phyloP scores from a whole-genome alignment of 1,140 invertebrate genomes.

The Zaprionus ghesquierei region DNA sequence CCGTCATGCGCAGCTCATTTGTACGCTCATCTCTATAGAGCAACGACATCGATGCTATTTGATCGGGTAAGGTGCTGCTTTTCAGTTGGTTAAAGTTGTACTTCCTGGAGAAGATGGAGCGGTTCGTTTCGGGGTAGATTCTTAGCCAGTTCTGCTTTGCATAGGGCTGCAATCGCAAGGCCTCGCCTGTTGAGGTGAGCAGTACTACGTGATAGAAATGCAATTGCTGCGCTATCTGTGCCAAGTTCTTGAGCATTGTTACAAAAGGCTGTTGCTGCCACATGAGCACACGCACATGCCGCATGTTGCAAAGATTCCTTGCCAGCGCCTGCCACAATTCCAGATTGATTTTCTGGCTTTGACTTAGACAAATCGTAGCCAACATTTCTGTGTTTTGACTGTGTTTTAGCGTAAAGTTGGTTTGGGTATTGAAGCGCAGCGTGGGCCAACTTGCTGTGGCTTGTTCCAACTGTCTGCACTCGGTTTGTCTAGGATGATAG shows the following conservation, averaged over 20 bases:
- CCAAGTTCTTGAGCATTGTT: background rate
- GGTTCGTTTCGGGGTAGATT: background rate
- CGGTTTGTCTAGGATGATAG: slow-evolving; percentile 13
- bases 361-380: slow-evolving; percentile 34
- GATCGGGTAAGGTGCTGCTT: slow-evolving; percentile 50
- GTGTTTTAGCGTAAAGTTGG: slow-evolving; percentile 20
- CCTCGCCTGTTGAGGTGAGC: background rate
- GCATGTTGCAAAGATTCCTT: slow-evolving; percentile 52
- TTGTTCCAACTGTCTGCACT: background rate
- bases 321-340: slow-evolving; percentile 55
- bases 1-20: slow-evolving; percentile 1
- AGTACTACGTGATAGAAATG: slow-evolving; percentile 41
- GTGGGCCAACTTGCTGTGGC: slow-evolving; percentile 10
- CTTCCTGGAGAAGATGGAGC: slow-evolving; percentile 16
- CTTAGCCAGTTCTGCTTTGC: slow-evolving; percentile 20
- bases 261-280: background rate
- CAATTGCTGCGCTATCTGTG: background rate
- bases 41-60: slow-evolving; percentile 38
- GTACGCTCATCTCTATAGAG: slow-evolving; percentile 30
- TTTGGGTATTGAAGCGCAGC: slow-evolving; percentile 27
- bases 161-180: slow-evolving; percentile 48
- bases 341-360: slow-evolving; percentile 5
- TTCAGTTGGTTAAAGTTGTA: slow-evolving; percentile 24
- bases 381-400: slow-evolving; percentile 42
- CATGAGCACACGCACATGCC: slow-evolving; percentile 38